These are phyloP conservation scores for Seriola dumerili DNA, from an alignment of 2,113 vertebrate species.

Conservation along the genomic window DNA sequence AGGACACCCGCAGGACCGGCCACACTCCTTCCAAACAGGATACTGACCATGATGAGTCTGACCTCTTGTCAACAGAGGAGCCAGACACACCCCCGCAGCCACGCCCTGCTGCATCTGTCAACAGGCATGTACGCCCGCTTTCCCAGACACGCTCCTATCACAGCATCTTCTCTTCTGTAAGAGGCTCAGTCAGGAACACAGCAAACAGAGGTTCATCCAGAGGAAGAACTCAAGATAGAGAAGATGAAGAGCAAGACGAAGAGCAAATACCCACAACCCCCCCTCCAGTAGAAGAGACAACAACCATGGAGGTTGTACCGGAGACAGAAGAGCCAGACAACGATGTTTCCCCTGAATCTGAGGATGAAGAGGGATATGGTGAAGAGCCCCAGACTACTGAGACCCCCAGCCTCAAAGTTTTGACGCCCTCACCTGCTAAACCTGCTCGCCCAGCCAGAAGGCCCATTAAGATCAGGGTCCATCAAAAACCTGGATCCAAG, in stretches of 20 bases:
- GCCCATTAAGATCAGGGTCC: slow-evolving; percentile 72
- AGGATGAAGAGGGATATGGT: slow-evolving; percentile 50
- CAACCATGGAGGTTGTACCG: slow-evolving; percentile 49
- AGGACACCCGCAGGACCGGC: slow-evolving; percentile 69
- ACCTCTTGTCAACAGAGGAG: slow-evolving; percentile 73
- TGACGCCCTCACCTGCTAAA: slow-evolving; percentile 70
- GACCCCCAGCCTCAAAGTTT: slow-evolving; percentile 64
- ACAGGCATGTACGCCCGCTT: slow-evolving; percentile 77
- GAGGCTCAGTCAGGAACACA: slow-evolving; percentile 76
- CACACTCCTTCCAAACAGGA: slow-evolving; percentile 72
- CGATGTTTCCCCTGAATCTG: slow-evolving; percentile 64
- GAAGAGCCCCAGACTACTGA: slow-evolving; percentile 47
- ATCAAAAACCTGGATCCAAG: slow-evolving; percentile 67
- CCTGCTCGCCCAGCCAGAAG: slow-evolving; percentile 42
- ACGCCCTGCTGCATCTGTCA: slow-evolving; percentile 65
- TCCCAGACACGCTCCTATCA: slow-evolving; percentile 85
- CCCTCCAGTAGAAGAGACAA: slow-evolving; percentile 58
- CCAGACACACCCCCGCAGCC: neutral
- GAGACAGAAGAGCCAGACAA: slow-evolving; percentile 71
- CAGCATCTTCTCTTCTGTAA: slow-evolving; percentile 83
- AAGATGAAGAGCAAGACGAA: slow-evolving; percentile 55
- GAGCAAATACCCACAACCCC: slow-evolving; percentile 57
- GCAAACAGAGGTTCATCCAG: slow-evolving; percentile 55
- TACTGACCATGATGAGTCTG: slow-evolving; percentile 64
- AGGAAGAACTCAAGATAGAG: slow-evolving; percentile 56